Evolutionary conservation across 2,797 vertebrate genomes (phyloP).

Genomic region (Myripristis jacobus): DNA sequence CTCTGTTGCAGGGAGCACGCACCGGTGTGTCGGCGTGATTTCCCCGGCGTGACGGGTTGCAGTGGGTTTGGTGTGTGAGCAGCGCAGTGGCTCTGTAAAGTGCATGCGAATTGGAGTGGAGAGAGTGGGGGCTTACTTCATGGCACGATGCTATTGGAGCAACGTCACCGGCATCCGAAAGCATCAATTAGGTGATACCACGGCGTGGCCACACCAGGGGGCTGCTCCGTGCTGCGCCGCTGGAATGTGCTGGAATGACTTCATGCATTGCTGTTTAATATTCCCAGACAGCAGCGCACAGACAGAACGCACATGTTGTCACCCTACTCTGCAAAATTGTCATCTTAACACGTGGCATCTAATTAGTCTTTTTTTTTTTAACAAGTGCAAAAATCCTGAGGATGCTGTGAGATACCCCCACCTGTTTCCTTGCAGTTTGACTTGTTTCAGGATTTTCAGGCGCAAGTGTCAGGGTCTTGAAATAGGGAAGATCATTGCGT

Average conservation of each 20-base stretch:
- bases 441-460: too few species aligned
- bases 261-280: conserved; percentile 5
- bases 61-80: conserved; percentile 27
- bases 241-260: conserved; percentile 64
- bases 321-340: too few species aligned
- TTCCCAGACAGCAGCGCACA: conserved; percentile 24
- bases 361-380: too few species aligned
- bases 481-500: neutral
- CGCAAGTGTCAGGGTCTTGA: too few species aligned
- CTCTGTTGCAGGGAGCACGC: conserved; percentile 14
- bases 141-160: conserved; percentile 74
- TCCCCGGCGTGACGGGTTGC: conserved; percentile 18
- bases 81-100: conserved; percentile 65
- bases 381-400: too few species aligned
- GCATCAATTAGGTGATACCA: conserved; percentile 72
- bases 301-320: neutral
- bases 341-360: too few species aligned
- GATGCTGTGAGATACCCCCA: too few species aligned
- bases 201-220: conserved; percentile 40
- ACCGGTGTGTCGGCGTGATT: conserved; percentile 35
- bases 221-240: conserved; percentile 37
- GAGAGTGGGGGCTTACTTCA: conserved; percentile 63
- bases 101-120: conserved; percentile 64
- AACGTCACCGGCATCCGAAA: conserved; percentile 68
- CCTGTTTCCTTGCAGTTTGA: too few species aligned